Evolutionary conservation across 2,888 invertebrate genomes (phyloP).

Genomic region (Petrophora chlorosata): DNA sequence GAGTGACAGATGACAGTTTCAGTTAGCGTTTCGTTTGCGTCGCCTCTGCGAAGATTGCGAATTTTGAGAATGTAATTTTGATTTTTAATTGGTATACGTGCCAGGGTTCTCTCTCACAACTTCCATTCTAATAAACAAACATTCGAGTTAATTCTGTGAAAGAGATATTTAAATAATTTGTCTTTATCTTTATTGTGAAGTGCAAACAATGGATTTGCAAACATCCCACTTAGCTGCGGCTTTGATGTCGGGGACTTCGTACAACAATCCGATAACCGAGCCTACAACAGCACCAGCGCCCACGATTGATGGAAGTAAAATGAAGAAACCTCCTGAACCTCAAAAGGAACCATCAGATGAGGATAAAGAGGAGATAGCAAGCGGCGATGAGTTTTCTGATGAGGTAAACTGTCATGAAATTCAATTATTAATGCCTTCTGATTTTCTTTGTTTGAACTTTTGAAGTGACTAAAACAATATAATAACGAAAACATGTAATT

Average conservation of each 20-base stretch:
- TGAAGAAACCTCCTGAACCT: conserved; percentile 54
- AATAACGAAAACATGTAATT: too few relatives aligned
- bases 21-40: too few relatives aligned
- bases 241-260: conserved; percentile 69
- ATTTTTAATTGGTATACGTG: too few relatives aligned
- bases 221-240: conserved; percentile 80
- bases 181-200: neutral
- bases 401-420: conserved; percentile 53
- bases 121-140: too few relatives aligned
- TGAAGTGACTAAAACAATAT: too few relatives aligned
- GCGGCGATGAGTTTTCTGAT: conserved; percentile 77
- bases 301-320: conserved; percentile 52
- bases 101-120: too few relatives aligned
- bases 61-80: too few relatives aligned
- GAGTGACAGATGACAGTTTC: too few relatives aligned
- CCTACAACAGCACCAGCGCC: conserved; percentile 32
- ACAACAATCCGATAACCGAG: conserved; percentile 45
- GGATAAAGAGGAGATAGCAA: conserved; percentile 73
- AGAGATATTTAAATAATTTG: too few relatives aligned
- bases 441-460: too few relatives aligned
- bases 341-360: conserved; percentile 63
- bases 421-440: neutral
- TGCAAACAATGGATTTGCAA: conserved; percentile 65
- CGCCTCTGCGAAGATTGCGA: too few relatives aligned
- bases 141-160: neutral